Evolutionary conservation across 2,888 invertebrate species (phyloP), one percentile per base, ranked within the genome.

Genomic region (Acholoe squamosa): DNA sequence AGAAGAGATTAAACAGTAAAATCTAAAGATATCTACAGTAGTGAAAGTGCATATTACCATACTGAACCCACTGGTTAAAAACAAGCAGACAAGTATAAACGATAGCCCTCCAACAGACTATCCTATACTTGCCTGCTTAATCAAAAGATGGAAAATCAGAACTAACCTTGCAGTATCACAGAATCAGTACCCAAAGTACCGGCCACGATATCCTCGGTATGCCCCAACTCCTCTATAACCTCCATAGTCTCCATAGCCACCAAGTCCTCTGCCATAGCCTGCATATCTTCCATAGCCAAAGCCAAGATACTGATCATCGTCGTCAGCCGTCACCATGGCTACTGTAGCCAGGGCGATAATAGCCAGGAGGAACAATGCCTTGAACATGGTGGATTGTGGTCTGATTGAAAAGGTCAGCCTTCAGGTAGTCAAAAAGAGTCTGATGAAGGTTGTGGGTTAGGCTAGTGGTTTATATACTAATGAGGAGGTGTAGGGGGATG

Each of bases 311-410:
- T n/a, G 61, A 14, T 71, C 0, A 3, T 71, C 71, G 28, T 71
- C 71, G 31, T 71, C 25, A 28, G 71, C 71, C n/a, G 71, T 71
- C 0, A 71, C 71, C 71, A 71, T 71, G 71, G 71, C 25, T 28
- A 71, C 71, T 0, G 71, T 31, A 3, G 71, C 71, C 71, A 71
- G 3, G 71, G 71, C 71, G 16, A 71, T 25, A 5, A 71, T 7
- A 25, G 25, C n/a, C 28, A 71, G 71, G 71, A 71, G 28, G 25
- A 71, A 25, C 31, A 71, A 5, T 7, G 71, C 71, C 71, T 71
- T 71, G 31, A n/a, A 71, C 71, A 71, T 71, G 71, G 28, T 71
- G 71, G 25, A 3, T 1, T n/a, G n/a, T 61, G 61, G 71, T 71
- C 28, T 28, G 71, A 10, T 3, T 43, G 43, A 43, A n/a, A n/a